A percentile compares a stretch with the other conserved stretches of the same genome.
Conservation (phyloP, 2,888 invertebrate genomes). For the Mythimna impura region DNA sequence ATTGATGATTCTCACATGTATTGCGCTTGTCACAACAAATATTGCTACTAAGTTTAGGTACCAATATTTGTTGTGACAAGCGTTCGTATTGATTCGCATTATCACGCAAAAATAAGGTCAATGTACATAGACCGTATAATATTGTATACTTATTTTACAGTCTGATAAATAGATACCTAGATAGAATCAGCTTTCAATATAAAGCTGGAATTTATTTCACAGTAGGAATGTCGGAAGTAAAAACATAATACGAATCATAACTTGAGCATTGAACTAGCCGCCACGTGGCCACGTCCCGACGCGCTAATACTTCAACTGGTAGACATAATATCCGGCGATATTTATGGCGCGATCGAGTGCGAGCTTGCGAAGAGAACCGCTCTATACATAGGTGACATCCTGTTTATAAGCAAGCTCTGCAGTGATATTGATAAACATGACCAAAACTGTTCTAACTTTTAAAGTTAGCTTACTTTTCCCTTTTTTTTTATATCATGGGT, state of each 20-base stretch:
- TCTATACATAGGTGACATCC: background rate
- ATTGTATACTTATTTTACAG: too few species aligned
- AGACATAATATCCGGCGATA: slow-evolving; percentile 43
- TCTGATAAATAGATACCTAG: too few species aligned
- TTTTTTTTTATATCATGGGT: too few species aligned
- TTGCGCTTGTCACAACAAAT: too few species aligned
- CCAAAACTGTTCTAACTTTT: background rate
- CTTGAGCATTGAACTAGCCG: background rate
- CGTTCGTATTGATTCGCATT: too few species aligned
- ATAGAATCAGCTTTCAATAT: background rate
- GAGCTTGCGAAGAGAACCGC: background rate
- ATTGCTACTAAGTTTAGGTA: too few species aligned
- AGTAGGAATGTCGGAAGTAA: background rate
- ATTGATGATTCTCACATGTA: too few species aligned
- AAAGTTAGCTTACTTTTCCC: background rate
- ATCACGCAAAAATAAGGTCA: too few species aligned
- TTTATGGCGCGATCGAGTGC: slow-evolving; percentile 12
- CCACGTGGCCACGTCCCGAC: background rate
- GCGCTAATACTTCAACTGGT: slow-evolving; percentile 3
- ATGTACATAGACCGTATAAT: too few species aligned
- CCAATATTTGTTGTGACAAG: too few species aligned
- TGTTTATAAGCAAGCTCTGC: background rate
- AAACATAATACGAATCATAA: background rate
- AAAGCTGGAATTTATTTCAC: background rate
- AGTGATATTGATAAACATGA: background rate